Evolutionary conservation across 2,888 invertebrate genomes (phyloP), one percentile per base, ranked within the genome.

Genomic region (Thelaira solivaga): DNA sequence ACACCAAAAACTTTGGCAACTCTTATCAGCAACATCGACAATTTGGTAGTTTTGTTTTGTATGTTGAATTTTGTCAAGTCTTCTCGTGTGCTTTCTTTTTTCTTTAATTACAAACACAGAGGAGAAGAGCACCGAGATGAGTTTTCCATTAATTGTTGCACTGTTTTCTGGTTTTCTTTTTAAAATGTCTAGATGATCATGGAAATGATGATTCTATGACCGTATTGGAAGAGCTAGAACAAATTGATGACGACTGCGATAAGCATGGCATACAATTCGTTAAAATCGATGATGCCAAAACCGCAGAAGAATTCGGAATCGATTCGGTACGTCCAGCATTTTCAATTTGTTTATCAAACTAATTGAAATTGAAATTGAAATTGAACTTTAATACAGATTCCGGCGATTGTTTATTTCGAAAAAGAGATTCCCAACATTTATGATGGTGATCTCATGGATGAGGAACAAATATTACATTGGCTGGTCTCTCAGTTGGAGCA

Each of bases 221-320:
- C 83, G 95, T 95, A 64, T 91, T 97, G 82, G 92, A 91, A 80
- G 97, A 97, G 89, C 90, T 97, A 83, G 97, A 97, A 90, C 96
- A 96, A 90, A 97, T 97, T 85, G 97, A 97, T 88, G 96, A 97
- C 88, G 97, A 97, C 88, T 96, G 96, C 87, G 96, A 96, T 89
- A 94, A 94, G 83, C 95, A 96, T 85, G 96, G 96, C 75, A 97
- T 97, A 83, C 96, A 96, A 88, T 96, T 97, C 88, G 97, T 97
- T 43, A 97, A 97, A 90, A 96, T 97, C 82, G 96, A 96, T 85
- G 96, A 97, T 88, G 90, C 92, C 41, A 92, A 92, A 82, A 95
- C 96, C n/a, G 95, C 95, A 61, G 92, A 92, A 81, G 94, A 95
- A 80, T 97, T 94, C 88, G 97, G 97, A 81, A 94, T 97, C 82